Percentiles rank a stretch among this genome's conserved stretches.
phyloP scores from a whole-genome alignment of 2,797 vertebrate genomes.

The Pagetopsis macropterus region DNA sequence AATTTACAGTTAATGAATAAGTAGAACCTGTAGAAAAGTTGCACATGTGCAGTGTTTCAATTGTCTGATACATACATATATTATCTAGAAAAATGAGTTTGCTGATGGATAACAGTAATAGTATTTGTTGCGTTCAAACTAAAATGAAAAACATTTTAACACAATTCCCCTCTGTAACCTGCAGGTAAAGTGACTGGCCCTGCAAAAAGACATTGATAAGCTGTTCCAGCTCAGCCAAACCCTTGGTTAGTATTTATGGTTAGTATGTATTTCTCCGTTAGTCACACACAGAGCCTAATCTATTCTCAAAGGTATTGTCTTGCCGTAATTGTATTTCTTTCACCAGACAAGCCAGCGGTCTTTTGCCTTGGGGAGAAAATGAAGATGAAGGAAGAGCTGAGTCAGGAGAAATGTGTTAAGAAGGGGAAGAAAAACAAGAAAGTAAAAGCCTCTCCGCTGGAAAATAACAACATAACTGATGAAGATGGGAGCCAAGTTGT shows the following conservation, averaged over 20 bases:
- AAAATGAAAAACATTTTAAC: not conserved
- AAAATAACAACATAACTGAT: not conserved
- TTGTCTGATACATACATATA: not conserved
- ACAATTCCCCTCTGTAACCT: not conserved
- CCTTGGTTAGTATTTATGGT: conserved; percentile 64
- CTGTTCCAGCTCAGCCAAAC: conserved; percentile 77
- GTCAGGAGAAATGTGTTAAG: conserved; percentile 31
- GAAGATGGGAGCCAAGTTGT: not conserved
- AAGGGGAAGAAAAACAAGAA: conserved; percentile 63
- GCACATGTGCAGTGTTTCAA: not conserved
- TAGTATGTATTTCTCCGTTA: conserved; percentile 26
- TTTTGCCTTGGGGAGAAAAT: not conserved
- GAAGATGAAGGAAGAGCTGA: conserved; percentile 13
- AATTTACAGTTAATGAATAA: not conserved
- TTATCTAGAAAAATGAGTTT: not conserved
- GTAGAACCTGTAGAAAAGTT: not conserved
- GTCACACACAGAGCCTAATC: not conserved
- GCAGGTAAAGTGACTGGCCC: conserved; percentile 81
- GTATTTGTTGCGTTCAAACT: not conserved
- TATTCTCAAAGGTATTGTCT: not conserved
- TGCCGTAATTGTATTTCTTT: conserved; percentile 10
- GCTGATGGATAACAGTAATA: not conserved
- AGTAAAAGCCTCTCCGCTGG: not conserved
- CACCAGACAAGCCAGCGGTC: conserved; percentile 25
- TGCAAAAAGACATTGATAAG: conserved; percentile 87